phyloP scores from a whole-genome alignment of 2,888 invertebrate species.

The Leptinotarsa rubiginosa region DNA sequence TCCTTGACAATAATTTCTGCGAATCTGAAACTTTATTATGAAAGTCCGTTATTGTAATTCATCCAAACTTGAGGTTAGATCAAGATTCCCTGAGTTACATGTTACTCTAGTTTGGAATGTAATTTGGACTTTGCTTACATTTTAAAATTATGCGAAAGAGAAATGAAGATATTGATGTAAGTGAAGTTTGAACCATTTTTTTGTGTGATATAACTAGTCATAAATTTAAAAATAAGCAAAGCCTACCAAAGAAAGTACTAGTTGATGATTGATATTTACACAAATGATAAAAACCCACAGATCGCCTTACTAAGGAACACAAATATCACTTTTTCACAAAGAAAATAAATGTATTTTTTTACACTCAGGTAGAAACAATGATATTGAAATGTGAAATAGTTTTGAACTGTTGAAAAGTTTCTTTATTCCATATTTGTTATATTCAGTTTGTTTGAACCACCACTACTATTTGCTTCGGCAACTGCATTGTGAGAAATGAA shows the following conservation, averaged over 20 bases:
- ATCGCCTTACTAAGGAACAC: conserved; percentile 54
- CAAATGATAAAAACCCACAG: conserved; percentile 41
- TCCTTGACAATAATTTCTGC: conserved; percentile 50
- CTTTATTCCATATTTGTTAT: conserved; percentile 45
- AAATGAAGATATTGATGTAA: conserved; percentile 30
- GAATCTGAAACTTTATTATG: conserved; percentile 1
- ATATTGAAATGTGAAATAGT: conserved; percentile 40
- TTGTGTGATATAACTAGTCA: conserved; percentile 65
- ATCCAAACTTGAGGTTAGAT: conserved; percentile 25
- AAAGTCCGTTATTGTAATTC: conserved; percentile 30
- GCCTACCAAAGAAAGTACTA: conserved; percentile 64
- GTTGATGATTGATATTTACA: conserved; percentile 53
- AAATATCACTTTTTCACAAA: conserved; percentile 56
- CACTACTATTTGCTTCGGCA: conserved; percentile 23
- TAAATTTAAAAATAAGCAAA: conserved; percentile 56
- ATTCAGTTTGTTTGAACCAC: conserved; percentile 14
- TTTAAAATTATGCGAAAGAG: conserved; percentile 7
- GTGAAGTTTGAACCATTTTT: conserved; percentile 46
- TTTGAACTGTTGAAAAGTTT: conserved; percentile 41
- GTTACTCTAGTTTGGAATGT: conserved; percentile 33
- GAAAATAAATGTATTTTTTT: conserved; percentile 60
- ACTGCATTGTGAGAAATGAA: conserved; percentile 20
- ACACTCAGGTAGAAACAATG: conserved; percentile 59
- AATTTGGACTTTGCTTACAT: conserved; percentile 24
- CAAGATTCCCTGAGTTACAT: conserved; percentile 3